phyloP scores from a whole-genome alignment of 1,140 invertebrate genomes.

The Triops cancriformis region DNA sequence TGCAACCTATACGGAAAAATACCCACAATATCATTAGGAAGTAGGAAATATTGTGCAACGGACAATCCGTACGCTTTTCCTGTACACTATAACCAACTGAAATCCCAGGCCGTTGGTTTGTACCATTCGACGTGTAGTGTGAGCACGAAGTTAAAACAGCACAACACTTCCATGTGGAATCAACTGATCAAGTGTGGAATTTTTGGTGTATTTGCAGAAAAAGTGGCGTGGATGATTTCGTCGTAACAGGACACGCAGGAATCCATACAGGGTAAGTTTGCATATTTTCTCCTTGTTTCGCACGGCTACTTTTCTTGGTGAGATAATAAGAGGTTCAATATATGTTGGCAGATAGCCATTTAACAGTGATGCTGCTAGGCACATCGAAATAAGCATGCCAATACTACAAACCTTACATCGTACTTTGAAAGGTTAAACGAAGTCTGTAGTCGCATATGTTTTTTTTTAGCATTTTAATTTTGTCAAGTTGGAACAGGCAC shows the following conservation, averaged over 20 bases:
- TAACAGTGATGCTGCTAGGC: too few species aligned
- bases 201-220: constrained; percentile 15
- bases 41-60: neutral
- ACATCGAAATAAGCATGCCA: too few species aligned
- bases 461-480: too few species aligned
- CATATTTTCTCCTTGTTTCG: neutral
- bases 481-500: too few species aligned
- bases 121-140: too few species aligned
- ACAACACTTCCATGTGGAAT: neutral
- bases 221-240: constrained; percentile 25
- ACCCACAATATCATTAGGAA: neutral
- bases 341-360: too few species aligned
- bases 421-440: too few species aligned
- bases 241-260: constrained; percentile 22
- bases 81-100: neutral
- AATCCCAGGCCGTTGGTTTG: too few species aligned
- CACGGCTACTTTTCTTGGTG: neutral
- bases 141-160: neutral
- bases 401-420: too few species aligned
- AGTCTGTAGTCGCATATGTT: too few species aligned
- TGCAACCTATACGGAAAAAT: neutral
- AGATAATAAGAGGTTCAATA: neutral
- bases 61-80: neutral
- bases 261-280: constrained; percentile 26
- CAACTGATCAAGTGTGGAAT: neutral